Evolutionary conservation across 2,113 vertebrate species (phyloP).

Genomic region (Taurulus bubalis): DNA sequence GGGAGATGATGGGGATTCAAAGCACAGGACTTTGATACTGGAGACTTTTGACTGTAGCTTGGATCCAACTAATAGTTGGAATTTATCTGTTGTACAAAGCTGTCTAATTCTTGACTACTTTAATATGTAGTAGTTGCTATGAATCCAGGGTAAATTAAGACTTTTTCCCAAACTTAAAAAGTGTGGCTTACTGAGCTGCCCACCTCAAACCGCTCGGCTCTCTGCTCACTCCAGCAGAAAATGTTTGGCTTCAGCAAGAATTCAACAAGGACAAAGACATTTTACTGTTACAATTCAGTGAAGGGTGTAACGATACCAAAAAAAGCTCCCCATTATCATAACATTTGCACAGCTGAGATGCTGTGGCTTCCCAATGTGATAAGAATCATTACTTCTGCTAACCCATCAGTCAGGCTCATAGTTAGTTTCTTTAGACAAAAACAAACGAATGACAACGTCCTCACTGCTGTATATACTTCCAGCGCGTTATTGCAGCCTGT

Average conservation of each 20-base stretch:
- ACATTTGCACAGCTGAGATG: not conserved
- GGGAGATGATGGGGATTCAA: not conserved
- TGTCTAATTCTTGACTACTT: not conserved
- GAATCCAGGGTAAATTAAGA: not conserved
- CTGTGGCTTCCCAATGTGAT: not conserved
- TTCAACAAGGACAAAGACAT: not conserved
- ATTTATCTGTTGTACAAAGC: not conserved
- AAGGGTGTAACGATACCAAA: not conserved
- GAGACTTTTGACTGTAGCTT: not conserved
- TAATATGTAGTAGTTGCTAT: not conserved
- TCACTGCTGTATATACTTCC: not conserved
- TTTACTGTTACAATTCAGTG: not conserved
- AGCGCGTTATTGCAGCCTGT: not conserved
- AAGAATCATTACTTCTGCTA: slow-evolving; percentile 2
- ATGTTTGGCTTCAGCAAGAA: not conserved
- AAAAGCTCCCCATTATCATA: not conserved
- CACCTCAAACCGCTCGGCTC: not conserved
- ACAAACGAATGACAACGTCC: not conserved
- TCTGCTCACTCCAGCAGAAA: not conserved
- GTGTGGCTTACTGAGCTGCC: not conserved
- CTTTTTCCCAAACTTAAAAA: not conserved
- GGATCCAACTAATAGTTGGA: not conserved
- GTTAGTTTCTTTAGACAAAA: not conserved
- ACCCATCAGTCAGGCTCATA: not conserved
- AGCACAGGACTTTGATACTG: not conserved